These are phyloP conservation scores for Tachystola acroxantha DNA, from an alignment of 2,888 invertebrate genomes.

Conservation along the genomic window DNA sequence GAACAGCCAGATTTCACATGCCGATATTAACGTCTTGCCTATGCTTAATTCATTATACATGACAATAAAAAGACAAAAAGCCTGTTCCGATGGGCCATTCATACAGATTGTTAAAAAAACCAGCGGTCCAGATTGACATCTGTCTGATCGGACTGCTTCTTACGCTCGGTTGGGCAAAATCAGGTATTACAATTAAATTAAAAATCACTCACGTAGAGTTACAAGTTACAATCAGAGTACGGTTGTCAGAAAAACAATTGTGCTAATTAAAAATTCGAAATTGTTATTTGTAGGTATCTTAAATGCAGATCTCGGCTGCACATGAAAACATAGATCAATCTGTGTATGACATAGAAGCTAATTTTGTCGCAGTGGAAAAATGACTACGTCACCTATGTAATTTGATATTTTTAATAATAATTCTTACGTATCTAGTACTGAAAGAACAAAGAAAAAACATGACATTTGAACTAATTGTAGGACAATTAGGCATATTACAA, in stretches of 20 bases:
- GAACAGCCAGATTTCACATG: constrained; percentile 37
- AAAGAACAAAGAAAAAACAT: too few relatives aligned
- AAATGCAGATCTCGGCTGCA: too few relatives aligned
- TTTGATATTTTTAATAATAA: too few relatives aligned
- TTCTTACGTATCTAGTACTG: too few relatives aligned
- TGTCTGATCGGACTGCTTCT: constrained; percentile 53
- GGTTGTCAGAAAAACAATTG: constrained; percentile 29
- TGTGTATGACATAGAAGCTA: too few relatives aligned
- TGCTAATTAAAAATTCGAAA: not conserved
- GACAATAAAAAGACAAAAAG: constrained; percentile 55
- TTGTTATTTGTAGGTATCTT: too few relatives aligned
- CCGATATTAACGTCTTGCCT: constrained; percentile 41
- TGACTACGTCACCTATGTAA: too few relatives aligned
- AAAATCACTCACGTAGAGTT: constrained; percentile 66
- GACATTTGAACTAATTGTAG: too few relatives aligned
- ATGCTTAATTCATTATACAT: constrained; percentile 56
- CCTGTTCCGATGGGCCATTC: constrained; percentile 32
- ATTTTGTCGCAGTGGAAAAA: too few relatives aligned
- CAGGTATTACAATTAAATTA: constrained; percentile 77
- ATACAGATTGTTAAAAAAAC: constrained; percentile 33
- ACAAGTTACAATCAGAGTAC: constrained; percentile 53
- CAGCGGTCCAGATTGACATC: constrained; percentile 64
- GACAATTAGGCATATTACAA: too few relatives aligned
- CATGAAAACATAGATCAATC: too few relatives aligned
- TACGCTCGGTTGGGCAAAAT: constrained; percentile 66